Evolutionary conservation across 2,113 vertebrate species (phyloP).

Genomic region (Synchiropus splendidus): DNA sequence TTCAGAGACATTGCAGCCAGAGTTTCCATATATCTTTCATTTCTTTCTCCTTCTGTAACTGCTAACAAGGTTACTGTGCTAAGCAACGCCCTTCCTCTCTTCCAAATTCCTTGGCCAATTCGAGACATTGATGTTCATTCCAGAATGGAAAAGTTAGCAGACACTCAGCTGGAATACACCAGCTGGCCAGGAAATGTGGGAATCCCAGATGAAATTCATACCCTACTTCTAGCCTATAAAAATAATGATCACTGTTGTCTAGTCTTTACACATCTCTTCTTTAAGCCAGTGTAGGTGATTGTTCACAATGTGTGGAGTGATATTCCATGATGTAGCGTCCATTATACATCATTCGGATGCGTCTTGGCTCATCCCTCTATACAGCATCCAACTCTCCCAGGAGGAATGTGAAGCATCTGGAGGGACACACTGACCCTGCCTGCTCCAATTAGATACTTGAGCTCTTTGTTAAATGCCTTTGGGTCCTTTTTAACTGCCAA

Average conservation of each 20-base stretch:
- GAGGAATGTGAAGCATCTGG: slow-evolving; percentile 38
- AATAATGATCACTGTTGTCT: too few species aligned
- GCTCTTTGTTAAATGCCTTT: slow-evolving; percentile 10
- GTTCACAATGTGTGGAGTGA: neutral
- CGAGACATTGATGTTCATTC: too few species aligned
- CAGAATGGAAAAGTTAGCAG: too few species aligned
- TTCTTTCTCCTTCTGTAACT: slow-evolving; percentile 3
- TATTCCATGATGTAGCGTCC: neutral
- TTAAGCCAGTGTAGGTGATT: too few species aligned
- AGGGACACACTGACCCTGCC: neutral
- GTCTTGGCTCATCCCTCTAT: slow-evolving; percentile 36
- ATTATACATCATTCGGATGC: slow-evolving; percentile 14
- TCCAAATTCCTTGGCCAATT: too few species aligned
- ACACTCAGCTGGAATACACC: too few species aligned
- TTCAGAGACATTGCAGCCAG: neutral
- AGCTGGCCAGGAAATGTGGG: too few species aligned
- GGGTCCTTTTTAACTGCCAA: slow-evolving; percentile 9
- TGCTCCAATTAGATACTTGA: slow-evolving; percentile 5
- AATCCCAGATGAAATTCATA: too few species aligned
- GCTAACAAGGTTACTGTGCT: too few species aligned
- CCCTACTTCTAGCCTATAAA: too few species aligned
- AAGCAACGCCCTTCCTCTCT: too few species aligned
- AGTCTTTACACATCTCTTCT: too few species aligned
- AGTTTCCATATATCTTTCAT: neutral
- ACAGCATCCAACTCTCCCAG: slow-evolving; percentile 20